Base-by-base conservation (phyloP, 2,113 vertebrate species). In the Barnardius zonarius region DNA sequence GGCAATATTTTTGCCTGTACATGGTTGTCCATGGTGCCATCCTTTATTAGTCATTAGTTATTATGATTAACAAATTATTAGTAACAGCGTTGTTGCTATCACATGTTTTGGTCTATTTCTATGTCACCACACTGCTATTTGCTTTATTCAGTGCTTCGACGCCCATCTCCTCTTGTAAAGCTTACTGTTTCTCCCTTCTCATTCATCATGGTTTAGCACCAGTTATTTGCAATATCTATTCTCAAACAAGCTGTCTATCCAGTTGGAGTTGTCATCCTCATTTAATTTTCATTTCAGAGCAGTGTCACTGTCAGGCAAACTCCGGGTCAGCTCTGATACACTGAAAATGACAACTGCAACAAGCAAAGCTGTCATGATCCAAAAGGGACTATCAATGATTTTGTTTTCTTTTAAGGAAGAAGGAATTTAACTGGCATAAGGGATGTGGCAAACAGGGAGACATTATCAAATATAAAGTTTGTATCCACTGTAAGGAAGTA, bases 211-310 rank as follows among this genome's bases (percentile, higher is more conserved):
- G 43, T 86, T 92, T 87, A 83, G 8, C 27, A 59, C 9, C 41
- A 49, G 31, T 62, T 95, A 70, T 86, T 91, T 77, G 80, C 43
- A 69, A 74, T 70, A 69, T 15, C 27, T 73, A n/a, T 66, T 94
- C 37, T 83, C 43, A 69, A 59, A 46, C 5, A 74, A 88, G 17
- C 13, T 51, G 7, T 54, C 44, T 74, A 35, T 66, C 43, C 48
- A 66, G 35, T 7, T 88, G 72, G 67, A 85, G 24, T 24, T 89
- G 54, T 83, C 80, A 88, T 14, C 33, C 24, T 17, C 18, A 41
- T 88, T 92, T 93, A 68, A 78, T 89, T 96, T 90, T 81, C 6
- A 61, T 64, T 87, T 86, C 22, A 87, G 83, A 83, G 33, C 66
- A 67, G 23, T 70, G 39, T 73, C 25, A 46, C 41, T 93, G 33